Evolutionary conservation across 35 echinoderm and acorn worm species (phyloP), one percentile per base, ranked within the genome.

Genomic region (Lytechinus pictus): DNA sequence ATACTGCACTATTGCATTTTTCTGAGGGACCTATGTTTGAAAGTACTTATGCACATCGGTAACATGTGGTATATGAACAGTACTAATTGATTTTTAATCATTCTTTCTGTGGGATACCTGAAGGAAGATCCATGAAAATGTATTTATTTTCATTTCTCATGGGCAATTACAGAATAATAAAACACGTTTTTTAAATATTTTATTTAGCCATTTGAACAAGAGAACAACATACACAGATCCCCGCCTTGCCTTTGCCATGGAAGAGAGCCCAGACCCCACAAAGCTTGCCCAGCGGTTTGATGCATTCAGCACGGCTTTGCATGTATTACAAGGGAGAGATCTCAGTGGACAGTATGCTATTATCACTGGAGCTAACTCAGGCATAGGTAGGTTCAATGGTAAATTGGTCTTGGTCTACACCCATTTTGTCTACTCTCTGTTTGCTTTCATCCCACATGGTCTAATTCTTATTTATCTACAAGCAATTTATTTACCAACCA

Each of bases 211-310:
- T 95, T 19, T 99, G 3, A 96, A 98, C 27, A 99, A 99, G 94
- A 94, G 97, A 55, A 99, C 98, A 24, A 99, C 98, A 1, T 99
- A 98, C 93, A 98, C 98, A 0, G 98, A 99, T 55, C 98, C 98
- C 27, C 79, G 98, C 8, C 92, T 99, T 19, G 98, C 98, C 24
- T 99, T 99, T 97, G 98, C 98, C 13, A 93, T 97, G 28, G 97
- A 99, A 87, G 96, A 98, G 86, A 94, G 96, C 51, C 27, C 95
- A 6, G 96, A 98, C 24, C 96, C 95, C 4, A 72, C 92, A 0
- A 92, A 95, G 91, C 92, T 99, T 52, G 96, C 95, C 61, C 97
- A 98, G 56, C 89, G 98, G 27, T 99, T 99, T 97, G 98, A 99
- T 98, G 97, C 97, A 10, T 97, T 94, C 87, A 99, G 98, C 53